Evolutionary conservation across 2,113 vertebrate species (phyloP).

Genomic region (Cepphus grylle): DNA sequence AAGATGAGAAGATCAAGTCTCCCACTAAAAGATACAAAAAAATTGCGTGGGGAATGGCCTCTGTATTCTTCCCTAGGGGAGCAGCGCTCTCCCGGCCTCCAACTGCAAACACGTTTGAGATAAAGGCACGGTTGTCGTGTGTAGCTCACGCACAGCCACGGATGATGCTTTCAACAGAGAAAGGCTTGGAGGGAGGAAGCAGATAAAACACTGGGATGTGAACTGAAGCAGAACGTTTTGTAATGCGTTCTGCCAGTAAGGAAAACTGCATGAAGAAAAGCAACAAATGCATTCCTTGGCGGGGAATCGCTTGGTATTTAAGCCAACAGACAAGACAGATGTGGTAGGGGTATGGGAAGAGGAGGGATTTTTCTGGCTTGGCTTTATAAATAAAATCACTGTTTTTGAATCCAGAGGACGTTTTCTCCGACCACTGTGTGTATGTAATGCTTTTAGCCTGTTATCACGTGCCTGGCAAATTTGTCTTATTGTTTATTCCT

Average conservation of each 20-base stretch:
- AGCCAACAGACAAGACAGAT: conserved; percentile 32
- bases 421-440: neutral
- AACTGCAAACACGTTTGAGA: neutral
- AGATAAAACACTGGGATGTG: neutral
- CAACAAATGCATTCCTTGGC: conserved; percentile 26
- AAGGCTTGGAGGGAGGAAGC: neutral
- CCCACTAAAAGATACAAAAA: neutral
- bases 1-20: neutral
- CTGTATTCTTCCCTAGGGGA: neutral
- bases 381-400: conserved; percentile 58
- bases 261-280: conserved; percentile 10
- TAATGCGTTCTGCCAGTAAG: neutral
- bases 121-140: neutral
- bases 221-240: neutral
- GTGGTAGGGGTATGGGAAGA: conserved; percentile 10
- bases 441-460: neutral
- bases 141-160: neutral
- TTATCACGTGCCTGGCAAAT: conserved; percentile 16
- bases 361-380: conserved; percentile 24
- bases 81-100: neutral
- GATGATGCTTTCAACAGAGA: neutral
- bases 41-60: neutral
- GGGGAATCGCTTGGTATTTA: neutral
- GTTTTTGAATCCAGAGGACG: conserved; percentile 9
- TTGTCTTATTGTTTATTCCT: conserved; percentile 1